Conservation (phyloP, 23 tunicate species). For the Halocynthia roretzi region DNA sequence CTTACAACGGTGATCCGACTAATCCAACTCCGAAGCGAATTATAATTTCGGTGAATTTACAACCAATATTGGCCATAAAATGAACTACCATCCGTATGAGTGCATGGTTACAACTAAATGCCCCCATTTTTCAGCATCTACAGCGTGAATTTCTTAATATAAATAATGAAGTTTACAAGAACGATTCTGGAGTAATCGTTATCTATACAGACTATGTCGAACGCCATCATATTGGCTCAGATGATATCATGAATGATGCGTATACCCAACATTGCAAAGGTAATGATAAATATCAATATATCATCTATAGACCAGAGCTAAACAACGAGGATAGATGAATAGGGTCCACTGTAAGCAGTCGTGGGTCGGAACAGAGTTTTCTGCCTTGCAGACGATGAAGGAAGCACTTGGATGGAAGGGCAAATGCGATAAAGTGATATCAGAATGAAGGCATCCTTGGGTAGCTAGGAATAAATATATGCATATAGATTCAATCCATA, state of each 20-base stretch:
- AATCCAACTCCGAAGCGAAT: slow-evolving; percentile 35
- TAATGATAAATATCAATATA: not conserved
- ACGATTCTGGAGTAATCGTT: slow-evolving; percentile 62
- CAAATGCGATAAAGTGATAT: too few species aligned
- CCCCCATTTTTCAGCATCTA: slow-evolving; percentile 37
- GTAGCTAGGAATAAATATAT: too few species aligned
- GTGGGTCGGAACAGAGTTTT: too few species aligned
- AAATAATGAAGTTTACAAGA: slow-evolving; percentile 7
- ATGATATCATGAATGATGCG: slow-evolving; percentile 4
- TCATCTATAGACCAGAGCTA: too few species aligned
- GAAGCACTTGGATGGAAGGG: too few species aligned
- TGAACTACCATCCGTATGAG: too few species aligned
- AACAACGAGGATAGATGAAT: too few species aligned
- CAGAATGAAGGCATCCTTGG: too few species aligned
- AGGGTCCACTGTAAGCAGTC: too few species aligned
- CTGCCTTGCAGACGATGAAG: too few species aligned
- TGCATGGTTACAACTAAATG: too few species aligned
- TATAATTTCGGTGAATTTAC: slow-evolving; percentile 25
- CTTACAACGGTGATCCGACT: slow-evolving; percentile 9
- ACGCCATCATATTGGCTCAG: slow-evolving; percentile 24
- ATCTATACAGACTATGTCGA: slow-evolving; percentile 44
- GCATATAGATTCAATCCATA: too few species aligned
- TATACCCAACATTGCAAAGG: slow-evolving; percentile 26
- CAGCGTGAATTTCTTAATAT: slow-evolving; percentile 46
- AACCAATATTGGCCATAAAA: not conserved